Percentiles rank a stretch among this genome's conserved stretches.
phyloP scores from a whole-genome alignment of 2,888 invertebrate genomes.

The Conomelus anceps region DNA sequence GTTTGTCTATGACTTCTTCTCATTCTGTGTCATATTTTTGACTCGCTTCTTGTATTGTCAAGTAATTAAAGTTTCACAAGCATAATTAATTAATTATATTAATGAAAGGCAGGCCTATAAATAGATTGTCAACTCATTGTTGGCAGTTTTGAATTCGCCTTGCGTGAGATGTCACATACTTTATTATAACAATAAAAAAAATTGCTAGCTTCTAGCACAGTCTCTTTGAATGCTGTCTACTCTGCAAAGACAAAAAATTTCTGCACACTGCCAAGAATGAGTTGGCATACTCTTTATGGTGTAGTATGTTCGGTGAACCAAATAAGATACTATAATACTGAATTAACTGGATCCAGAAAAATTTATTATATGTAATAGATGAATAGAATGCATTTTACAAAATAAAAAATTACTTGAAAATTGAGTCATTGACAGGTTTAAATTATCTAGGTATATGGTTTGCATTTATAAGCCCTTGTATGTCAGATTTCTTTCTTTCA shows the following conservation, averaged over 20 bases:
- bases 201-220: background rate
- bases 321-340: background rate
- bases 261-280: background rate
- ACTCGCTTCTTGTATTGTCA: too few species aligned
- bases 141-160: background rate
- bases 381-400: background rate
- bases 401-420: background rate
- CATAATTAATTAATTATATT: background rate
- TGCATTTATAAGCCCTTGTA: background rate
- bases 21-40: too few species aligned
- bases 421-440: background rate
- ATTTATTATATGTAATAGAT: background rate
- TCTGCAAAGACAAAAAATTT: background rate
- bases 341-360: background rate
- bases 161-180: background rate
- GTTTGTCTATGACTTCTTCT: too few species aligned
- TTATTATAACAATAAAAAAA: background rate
- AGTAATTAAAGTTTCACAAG: conserved; percentile 1
- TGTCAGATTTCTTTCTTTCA: background rate
- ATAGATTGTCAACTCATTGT: background rate
- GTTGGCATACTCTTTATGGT: background rate
- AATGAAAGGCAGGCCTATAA: background rate
- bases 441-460: background rate
- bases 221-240: background rate
- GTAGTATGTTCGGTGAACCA: background rate